Conservation (phyloP, 1,140 invertebrate species). For the Onthophagus taurus region DNA sequence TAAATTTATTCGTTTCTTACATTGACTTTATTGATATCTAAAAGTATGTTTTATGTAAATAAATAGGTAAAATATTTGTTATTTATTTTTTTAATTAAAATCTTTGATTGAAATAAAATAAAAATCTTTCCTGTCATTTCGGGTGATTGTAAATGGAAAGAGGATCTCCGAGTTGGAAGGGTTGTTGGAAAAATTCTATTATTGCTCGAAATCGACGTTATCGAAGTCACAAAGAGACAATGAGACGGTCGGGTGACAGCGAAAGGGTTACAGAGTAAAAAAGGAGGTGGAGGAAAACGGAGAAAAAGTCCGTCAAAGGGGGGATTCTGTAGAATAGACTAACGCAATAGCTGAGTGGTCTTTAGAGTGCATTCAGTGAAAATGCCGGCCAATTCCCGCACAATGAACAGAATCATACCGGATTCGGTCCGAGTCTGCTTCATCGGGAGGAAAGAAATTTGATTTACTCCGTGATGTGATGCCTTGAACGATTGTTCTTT, state of each 20-base stretch:
- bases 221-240: slow-evolving; percentile 13
- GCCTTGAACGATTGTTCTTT: too few species aligned
- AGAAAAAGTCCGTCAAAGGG: slow-evolving; percentile 14
- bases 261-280: slow-evolving; percentile 19
- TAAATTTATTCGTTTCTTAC: too few species aligned
- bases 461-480: too few species aligned
- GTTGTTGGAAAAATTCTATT: slow-evolving; percentile 8
- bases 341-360: slow-evolving; percentile 19
- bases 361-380: slow-evolving; percentile 18
- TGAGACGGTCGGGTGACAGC: slow-evolving; percentile 14
- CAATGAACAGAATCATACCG: slow-evolving; percentile 18
- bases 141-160: too few species aligned
- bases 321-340: slow-evolving; percentile 14
- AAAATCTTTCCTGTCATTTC: too few species aligned
- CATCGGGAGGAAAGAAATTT: slow-evolving; percentile 10
- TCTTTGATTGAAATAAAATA: too few species aligned
- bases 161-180: slow-evolving; percentile 1
- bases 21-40: too few species aligned
- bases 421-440: slow-evolving; percentile 9
- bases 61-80: too few species aligned
- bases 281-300: slow-evolving; percentile 14
- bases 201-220: slow-evolving; percentile 13
- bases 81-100: too few species aligned
- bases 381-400: slow-evolving; percentile 16
- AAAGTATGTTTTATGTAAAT: too few species aligned